A percentile compares a stretch with the other conserved stretches of the same genome.
These are phyloP conservation scores for Zaprionus africanus DNA, from an alignment of 1,140 invertebrate genomes.

Conservation along the genomic window DNA sequence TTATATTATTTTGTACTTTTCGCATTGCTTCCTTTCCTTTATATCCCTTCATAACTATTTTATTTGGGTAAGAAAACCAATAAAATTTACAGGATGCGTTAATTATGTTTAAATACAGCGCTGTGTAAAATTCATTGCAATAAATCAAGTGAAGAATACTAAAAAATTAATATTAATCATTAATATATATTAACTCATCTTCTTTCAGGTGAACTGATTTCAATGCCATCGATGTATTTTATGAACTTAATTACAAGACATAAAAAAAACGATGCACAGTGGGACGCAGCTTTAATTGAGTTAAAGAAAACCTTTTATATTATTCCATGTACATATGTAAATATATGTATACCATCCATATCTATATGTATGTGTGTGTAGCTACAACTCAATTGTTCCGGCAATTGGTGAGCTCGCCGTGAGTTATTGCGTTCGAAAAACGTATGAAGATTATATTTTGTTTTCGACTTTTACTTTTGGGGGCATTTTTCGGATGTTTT, in stretches of 20 bases:
- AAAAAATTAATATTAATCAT: no score
- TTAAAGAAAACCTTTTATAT: background rate
- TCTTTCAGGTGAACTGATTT: background rate
- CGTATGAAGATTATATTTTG: constrained; percentile 58
- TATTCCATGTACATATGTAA: background rate
- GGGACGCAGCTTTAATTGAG: background rate
- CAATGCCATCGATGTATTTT: background rate
- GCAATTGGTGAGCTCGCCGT: constrained; percentile 39
- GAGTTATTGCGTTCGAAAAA: constrained; percentile 56
- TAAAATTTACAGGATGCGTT: background rate
- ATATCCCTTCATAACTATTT: background rate
- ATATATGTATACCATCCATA: background rate
- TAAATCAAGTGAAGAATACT: background rate
- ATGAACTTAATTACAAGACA: background rate
- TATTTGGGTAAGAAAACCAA: background rate
- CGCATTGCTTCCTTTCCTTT: background rate
- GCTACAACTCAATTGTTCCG: constrained; percentile 63
- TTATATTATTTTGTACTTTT: no score
- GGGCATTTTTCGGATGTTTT: constrained; percentile 48
- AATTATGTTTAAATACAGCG: background rate
- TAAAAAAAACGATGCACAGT: background rate
- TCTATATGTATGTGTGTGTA: background rate
- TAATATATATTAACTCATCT: background rate
- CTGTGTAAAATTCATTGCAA: background rate
- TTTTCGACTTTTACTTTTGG: constrained; percentile 28